Base-by-base conservation (phyloP, 30 jellyfish, hydroid and myxozoan species). In the Clytia hemisphaerica region DNA sequence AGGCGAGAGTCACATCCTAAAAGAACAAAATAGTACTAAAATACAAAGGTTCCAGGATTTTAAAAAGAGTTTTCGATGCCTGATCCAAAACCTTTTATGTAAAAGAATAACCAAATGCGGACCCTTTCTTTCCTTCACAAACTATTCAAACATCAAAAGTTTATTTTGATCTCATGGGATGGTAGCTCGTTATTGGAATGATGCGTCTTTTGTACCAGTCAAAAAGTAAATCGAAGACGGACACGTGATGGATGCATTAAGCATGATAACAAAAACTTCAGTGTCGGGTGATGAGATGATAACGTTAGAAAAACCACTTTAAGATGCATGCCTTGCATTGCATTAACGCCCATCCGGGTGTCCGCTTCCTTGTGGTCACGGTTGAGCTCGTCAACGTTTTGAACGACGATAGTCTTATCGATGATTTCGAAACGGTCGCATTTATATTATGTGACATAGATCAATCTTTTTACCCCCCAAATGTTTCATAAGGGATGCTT, bases 361-460 rank as follows among this genome's bases (percentile, higher is more conserved):
- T 83, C 92, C 35, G 84, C 92, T 76, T 73, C 92, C 57, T 83
- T 85, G 70, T 83, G 94, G 26, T 73, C 75, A 35, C 80, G 67
- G 72, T 22, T 32, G 54, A 83, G 76, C 73, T 57, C 93, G 16
- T 40, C 55, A 36, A 79, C 54, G 4, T 58, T 58, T 9, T 51
- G 45, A 58, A 70, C 37, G 45, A 71, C 82, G 29, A 72, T 36
- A 42, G 33, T 55, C 30, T 70, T 55, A 46, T 32, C 37, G 37
- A 45, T 12, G 40, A 71, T 65, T 1, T 18, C 26, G 19, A 72
- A 58, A 38, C 31, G 77, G 61, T 64, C 85, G 37, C 85, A 78
- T 2, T 48, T 46, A 21, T 32, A 45, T 59, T 67, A n/a, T 78
- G 55, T 78, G 92, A 32, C 79, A 26, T 24, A 68, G 34, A 54